These are phyloP conservation scores for Manis javanica DNA, from an alignment of 2,797 vertebrate species.

Conservation along the genomic window DNA sequence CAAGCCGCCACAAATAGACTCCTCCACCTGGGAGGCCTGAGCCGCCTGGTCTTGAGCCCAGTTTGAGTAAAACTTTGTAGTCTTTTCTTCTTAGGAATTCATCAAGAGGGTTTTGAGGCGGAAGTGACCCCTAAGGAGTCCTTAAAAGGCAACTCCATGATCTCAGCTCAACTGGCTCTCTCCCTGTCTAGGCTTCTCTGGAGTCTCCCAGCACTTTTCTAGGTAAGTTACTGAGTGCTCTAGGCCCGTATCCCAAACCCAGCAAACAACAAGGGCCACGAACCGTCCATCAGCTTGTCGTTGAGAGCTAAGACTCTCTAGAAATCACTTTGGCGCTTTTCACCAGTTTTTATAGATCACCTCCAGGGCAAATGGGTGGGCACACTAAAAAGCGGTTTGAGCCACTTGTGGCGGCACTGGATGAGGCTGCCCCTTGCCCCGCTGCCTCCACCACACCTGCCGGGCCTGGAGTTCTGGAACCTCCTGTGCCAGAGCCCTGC, in stretches of 20 bases:
- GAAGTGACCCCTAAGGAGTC: neutral
- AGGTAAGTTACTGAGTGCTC: neutral
- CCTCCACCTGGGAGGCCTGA: neutral
- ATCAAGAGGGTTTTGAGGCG: neutral
- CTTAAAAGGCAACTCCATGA: slow-evolving; percentile 4
- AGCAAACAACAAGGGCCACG: neutral
- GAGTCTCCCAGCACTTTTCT: slow-evolving; percentile 36
- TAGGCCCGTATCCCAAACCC: neutral
- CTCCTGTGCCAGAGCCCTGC: neutral
- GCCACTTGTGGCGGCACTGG: neutral
- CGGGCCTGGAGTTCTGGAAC: neutral
- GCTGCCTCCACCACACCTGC: neutral
- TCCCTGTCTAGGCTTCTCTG: neutral
- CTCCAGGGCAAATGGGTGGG: neutral
- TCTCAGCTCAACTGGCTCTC: neutral
- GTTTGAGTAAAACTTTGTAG: neutral
- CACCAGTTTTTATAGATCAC: neutral
- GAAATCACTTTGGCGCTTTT: slow-evolving; percentile 4
- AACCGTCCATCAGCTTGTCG: neutral
- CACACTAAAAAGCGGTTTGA: neutral
- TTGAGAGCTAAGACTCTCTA: neutral
- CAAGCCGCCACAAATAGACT: neutral
- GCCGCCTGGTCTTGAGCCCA: neutral
- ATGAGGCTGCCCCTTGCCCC: neutral
- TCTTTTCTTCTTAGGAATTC: slow-evolving; percentile 14